phyloP scores from a whole-genome alignment of 2,797 vertebrate genomes.

The Gobionotothen gibberifrons region DNA sequence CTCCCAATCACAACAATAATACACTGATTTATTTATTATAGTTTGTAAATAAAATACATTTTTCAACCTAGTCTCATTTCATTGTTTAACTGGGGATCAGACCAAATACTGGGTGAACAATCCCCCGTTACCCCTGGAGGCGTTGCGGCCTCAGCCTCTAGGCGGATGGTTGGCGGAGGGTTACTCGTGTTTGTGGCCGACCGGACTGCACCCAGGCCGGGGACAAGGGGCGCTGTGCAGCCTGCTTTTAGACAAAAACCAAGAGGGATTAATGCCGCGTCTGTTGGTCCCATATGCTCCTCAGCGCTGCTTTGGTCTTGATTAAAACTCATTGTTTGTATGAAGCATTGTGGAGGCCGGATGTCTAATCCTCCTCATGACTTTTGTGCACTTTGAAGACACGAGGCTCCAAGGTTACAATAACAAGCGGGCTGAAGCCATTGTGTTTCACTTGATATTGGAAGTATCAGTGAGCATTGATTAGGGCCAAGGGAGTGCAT shows the following conservation, averaged over 20 bases:
- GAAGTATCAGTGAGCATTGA: constrained; percentile 36
- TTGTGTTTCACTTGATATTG: constrained; percentile 43
- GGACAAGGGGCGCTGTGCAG: constrained; percentile 53
- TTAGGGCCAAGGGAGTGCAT: constrained; percentile 1
- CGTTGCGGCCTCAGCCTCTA: constrained; percentile 10
- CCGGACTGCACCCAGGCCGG: constrained; percentile 48
- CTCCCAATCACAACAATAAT: neutral
- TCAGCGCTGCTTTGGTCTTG: constrained; percentile 73
- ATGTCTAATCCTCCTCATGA: constrained; percentile 73
- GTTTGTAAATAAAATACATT: neutral
- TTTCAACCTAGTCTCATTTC: neutral
- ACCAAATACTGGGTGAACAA: constrained; percentile 2
- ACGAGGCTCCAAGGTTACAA: constrained; percentile 69
- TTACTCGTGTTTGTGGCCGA: constrained; percentile 41
- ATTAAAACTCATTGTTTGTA: constrained; percentile 84
- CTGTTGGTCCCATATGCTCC: constrained; percentile 84
- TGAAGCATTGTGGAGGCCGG: constrained; percentile 66
- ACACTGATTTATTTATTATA: neutral
- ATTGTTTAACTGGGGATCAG: constrained; percentile 7
- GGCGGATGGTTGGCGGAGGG: constrained; percentile 32
- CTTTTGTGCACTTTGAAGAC: constrained; percentile 76
- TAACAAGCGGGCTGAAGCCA: constrained; percentile 55
- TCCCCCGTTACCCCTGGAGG: neutral
- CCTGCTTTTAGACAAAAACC: constrained; percentile 77
- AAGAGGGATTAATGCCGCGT: constrained; percentile 81